Evolutionary conservation across 2,113 vertebrate genomes (phyloP).

Genomic region (Thamnophis sirtalis): DNA sequence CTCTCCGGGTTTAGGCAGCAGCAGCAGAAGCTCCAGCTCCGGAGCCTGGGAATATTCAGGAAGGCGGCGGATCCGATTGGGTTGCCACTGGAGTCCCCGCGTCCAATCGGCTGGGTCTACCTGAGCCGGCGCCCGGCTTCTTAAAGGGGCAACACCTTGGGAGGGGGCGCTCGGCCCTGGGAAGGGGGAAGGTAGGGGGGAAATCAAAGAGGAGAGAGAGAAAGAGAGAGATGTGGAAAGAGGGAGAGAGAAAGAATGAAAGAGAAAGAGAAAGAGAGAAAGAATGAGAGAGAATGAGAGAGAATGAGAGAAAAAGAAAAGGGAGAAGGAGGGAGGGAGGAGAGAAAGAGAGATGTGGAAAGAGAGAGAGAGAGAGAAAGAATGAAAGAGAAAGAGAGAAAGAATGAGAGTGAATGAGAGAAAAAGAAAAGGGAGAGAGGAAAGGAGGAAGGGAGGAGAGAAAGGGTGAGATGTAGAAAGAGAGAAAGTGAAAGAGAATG

Average conservation of each 20-base stretch:
- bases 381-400: rapidly evolving
- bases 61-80: conserved; percentile 81
- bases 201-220: background rate
- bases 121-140: conserved; percentile 73
- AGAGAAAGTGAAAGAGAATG: too few species aligned
- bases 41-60: conserved; percentile 87
- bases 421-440: too few species aligned
- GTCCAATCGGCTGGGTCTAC: conserved; percentile 85
- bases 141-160: conserved; percentile 76
- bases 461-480: too few species aligned
- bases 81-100: conserved; percentile 94
- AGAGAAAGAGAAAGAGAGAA: background rate
- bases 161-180: background rate
- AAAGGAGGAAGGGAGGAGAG: background rate
- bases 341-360: too few species aligned
- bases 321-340: background rate
- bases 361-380: too few species aligned
- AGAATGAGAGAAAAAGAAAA: background rate
- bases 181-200: background rate
- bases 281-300: background rate
- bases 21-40: conserved; percentile 67
- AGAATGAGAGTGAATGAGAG: background rate
- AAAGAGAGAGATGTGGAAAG: background rate
- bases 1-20: conserved; percentile 70
- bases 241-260: background rate